Percentiles rank a stretch among this genome's conserved stretches.
phyloP scores from a whole-genome alignment of 2,888 invertebrate species.

The Hipparchia semele region DNA sequence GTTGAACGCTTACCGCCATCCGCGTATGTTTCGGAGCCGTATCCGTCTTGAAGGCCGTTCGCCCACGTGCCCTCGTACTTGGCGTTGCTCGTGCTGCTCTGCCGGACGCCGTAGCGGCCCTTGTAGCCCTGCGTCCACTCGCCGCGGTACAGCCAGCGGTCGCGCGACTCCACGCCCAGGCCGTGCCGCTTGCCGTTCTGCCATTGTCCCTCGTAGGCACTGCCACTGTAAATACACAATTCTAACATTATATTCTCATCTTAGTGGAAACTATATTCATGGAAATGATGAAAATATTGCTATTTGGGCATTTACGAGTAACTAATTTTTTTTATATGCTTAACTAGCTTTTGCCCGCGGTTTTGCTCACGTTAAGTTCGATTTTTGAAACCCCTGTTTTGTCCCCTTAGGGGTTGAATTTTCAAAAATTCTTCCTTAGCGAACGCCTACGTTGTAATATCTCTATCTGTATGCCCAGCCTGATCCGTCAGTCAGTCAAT shows the following conservation, averaged over 20 bases:
- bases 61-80: slow-evolving; percentile 99
- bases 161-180: slow-evolving; percentile 97
- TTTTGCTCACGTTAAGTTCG: too few species aligned
- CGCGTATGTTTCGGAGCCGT: slow-evolving; percentile 99
- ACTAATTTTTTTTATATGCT: too few species aligned
- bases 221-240: slow-evolving; percentile 87
- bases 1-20: slow-evolving; percentile 93
- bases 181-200: slow-evolving; percentile 99
- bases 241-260: neutral
- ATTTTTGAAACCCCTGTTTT: too few species aligned
- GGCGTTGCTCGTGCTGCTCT: slow-evolving; percentile 97
- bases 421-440: too few species aligned
- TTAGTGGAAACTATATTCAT: neutral
- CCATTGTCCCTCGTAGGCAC: slow-evolving; percentile 99
- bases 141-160: slow-evolving; percentile 98
- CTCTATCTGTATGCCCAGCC: too few species aligned
- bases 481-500: too few species aligned
- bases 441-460: too few species aligned
- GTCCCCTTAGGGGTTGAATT: too few species aligned
- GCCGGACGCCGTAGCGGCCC: slow-evolving; percentile 98
- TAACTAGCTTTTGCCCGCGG: too few species aligned
- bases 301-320: too few species aligned
- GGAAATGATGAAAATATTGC: too few species aligned
- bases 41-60: slow-evolving; percentile 99
- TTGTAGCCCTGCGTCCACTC: slow-evolving; percentile 99